Evolutionary conservation across 2,888 invertebrate species (phyloP).

Genomic region (Nezara viridula): DNA sequence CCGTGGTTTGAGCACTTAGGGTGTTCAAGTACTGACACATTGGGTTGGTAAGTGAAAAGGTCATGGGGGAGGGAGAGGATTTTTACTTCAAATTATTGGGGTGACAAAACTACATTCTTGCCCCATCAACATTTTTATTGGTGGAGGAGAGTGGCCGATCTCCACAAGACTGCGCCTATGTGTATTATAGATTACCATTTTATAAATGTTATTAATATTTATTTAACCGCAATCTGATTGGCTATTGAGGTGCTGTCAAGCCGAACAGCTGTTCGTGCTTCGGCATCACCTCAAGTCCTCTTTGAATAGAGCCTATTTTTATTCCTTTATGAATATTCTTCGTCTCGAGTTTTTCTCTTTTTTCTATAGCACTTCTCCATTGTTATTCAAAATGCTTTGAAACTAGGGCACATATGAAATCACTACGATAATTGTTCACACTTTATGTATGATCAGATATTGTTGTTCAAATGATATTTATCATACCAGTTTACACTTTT

Average conservation of each 20-base stretch:
- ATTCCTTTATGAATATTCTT: conserved; percentile 15
- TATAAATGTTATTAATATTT: not conserved
- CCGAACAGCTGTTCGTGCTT: not conserved
- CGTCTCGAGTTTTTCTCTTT: not conserved
- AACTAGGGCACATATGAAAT: not conserved
- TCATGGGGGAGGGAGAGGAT: too few species aligned
- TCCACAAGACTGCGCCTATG: too few species aligned
- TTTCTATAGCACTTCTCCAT: not conserved
- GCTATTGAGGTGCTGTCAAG: not conserved
- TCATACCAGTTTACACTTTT: too few species aligned
- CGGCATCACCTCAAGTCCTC: not conserved
- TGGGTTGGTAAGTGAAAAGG: too few species aligned
- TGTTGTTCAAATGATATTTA: too few species aligned
- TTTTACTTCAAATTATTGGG: too few species aligned
- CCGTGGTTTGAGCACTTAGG: too few species aligned
- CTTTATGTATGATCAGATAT: not conserved
- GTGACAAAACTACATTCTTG: too few species aligned
- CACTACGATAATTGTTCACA: not conserved
- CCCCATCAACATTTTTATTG: too few species aligned
- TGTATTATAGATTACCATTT: too few species aligned
- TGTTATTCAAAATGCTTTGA: not conserved
- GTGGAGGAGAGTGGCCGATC: too few species aligned
- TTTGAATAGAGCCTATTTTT: not conserved
- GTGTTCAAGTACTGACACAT: too few species aligned
- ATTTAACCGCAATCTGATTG: not conserved